Evolutionary conservation across 2,888 invertebrate genomes (phyloP).

Genomic region (Drosophila kanekoi): DNA sequence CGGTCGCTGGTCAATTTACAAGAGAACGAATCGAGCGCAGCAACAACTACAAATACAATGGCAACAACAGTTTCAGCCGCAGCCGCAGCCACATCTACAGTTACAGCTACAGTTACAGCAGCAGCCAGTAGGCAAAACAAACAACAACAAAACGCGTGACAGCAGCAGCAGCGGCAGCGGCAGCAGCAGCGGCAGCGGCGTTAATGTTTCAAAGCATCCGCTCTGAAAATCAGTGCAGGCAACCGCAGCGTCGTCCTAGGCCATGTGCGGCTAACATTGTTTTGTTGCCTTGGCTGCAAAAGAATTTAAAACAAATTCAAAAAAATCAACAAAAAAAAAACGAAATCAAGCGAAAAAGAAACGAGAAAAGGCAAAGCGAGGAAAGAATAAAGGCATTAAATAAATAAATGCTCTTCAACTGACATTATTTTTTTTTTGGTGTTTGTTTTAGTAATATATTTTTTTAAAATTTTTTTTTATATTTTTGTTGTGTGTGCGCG

Average conservation of each 20-base stretch:
- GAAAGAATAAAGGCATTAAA: constrained; percentile 4
- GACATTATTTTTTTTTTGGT: constrained; percentile 13
- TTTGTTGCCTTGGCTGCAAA: constrained; percentile 51
- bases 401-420: constrained; percentile 17
- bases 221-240: constrained; percentile 61
- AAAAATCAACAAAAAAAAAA: constrained; percentile 16
- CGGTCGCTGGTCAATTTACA: constrained; percentile 17
- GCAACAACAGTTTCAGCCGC: constrained; percentile 38
- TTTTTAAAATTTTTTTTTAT: constrained; percentile 14
- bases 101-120: constrained; percentile 36
- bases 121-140: constrained; percentile 27
- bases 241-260: constrained; percentile 62
- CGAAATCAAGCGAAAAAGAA: background rate
- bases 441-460: constrained; percentile 12
- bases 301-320: constrained; percentile 18
- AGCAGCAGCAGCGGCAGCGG: constrained; percentile 4
- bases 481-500: constrained; percentile 31
- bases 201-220: constrained; percentile 51
- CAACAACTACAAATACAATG: constrained; percentile 34
- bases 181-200: constrained; percentile 32
- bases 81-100: constrained; percentile 15
- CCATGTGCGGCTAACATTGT: constrained; percentile 61
- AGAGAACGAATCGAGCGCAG: constrained; percentile 46
- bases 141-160: constrained; percentile 26
- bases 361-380: background rate